Evolutionary conservation across 2,888 invertebrate species (phyloP), one percentile per base, ranked within the genome.

Genomic region (Macrosiphum euphorbiae): DNA sequence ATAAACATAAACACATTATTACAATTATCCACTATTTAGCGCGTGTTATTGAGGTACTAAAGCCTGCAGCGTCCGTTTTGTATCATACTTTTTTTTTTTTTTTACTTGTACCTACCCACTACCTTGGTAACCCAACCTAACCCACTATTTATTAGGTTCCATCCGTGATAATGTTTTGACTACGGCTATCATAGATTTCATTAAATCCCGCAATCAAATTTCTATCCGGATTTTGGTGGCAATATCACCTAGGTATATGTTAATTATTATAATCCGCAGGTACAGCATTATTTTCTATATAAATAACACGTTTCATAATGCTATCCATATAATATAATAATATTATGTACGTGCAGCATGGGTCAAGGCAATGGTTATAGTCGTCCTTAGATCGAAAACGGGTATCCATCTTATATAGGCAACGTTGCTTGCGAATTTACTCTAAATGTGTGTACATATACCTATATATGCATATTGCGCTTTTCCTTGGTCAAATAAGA

Each of bases 301-400:
- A 91, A 78, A 91, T 78, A 90, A 90, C 90, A 78, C 67, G 90
- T 90, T 90, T 35, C 26, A 90, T 35, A 78, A 78, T 8, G 24
- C 7, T 78, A 35, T 90, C 67, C 50, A 78, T 90, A 3, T 91
- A 91, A 16, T 24, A 28, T 61, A 10, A 44, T 47, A 35, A 24
- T 16, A 61, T 61, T 47, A 47, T 67, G 90, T 84, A 67, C 55
- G 35, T 47, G 28, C 11, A 91, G 78, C 84, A 55, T 44, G 41
- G 52, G 90, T 91, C 90, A 91, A 91, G 90, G 90, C 13, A 13
- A 35, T 26, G 52, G 41, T 58, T 61, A 91, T 47, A 92, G 47
- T 61, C 35, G 92, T 87, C 92, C 92, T 87, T 92, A 92, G 61
- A 61, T 47, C 61, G 47, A 61, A 61, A 50, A 86, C 86, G 58